phyloP scores from a whole-genome alignment of 2,888 invertebrate genomes.

The Campoletis raptor region DNA sequence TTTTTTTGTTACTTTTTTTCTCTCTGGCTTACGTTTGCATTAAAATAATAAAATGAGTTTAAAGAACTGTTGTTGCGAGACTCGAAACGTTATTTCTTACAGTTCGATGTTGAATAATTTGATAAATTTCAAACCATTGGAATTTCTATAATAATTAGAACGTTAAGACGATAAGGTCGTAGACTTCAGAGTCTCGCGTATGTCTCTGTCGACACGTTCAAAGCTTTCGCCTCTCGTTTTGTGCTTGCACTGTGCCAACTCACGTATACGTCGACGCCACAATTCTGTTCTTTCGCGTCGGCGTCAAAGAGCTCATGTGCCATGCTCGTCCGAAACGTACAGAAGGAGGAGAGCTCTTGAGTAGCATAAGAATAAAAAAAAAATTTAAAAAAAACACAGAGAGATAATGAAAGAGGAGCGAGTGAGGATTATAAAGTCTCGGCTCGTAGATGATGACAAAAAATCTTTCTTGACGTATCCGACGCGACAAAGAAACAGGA shows the following conservation, averaged over 20 bases:
- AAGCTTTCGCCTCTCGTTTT: slow-evolving; percentile 45
- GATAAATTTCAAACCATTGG: background rate
- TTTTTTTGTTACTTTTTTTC: background rate
- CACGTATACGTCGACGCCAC: slow-evolving; percentile 62
- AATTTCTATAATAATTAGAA: slow-evolving; percentile 12
- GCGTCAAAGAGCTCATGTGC: slow-evolving; percentile 54
- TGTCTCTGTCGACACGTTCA: slow-evolving; percentile 60
- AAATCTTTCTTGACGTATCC: slow-evolving; percentile 71
- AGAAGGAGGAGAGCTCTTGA: slow-evolving; percentile 29
- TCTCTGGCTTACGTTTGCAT: background rate
- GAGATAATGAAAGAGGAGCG: slow-evolving; percentile 47
- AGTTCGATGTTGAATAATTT: background rate
- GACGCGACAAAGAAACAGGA: slow-evolving; percentile 74
- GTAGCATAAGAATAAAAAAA: slow-evolving; percentile 37
- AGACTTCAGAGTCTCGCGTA: slow-evolving; percentile 36
- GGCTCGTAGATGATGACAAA: slow-evolving; percentile 43
- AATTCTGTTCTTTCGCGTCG: slow-evolving; percentile 27
- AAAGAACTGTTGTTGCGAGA: background rate
- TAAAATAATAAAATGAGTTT: background rate
- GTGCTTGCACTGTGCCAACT: slow-evolving; percentile 41
- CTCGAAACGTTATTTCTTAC: background rate
- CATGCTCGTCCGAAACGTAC: slow-evolving; percentile 8
- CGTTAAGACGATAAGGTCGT: slow-evolving; percentile 35
- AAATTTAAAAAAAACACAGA: background rate
- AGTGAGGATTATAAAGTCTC: slow-evolving; percentile 57